Percentiles rank a stretch among this genome's conserved stretches.
These are phyloP conservation scores for Stichopus horrens DNA, from an alignment of 53 echinoderm and acorn worm species.

Conservation along the genomic window DNA sequence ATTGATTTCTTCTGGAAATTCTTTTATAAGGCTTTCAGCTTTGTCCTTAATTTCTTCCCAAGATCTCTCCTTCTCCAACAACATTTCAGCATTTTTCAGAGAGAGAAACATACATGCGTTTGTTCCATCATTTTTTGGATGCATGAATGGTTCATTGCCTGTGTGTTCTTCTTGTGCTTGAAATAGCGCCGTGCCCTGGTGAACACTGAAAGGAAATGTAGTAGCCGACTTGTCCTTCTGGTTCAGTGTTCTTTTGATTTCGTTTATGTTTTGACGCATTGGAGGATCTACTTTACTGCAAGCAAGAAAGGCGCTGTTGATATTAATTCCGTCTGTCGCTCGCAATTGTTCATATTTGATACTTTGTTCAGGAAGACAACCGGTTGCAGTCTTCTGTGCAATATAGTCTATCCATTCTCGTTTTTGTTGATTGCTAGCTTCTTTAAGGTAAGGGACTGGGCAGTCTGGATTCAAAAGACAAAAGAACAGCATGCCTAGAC, in stretches of 20 bases:
- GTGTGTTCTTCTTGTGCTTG: constrained; percentile 5
- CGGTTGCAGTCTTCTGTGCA: background rate
- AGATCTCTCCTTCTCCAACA: background rate
- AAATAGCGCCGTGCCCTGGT: background rate
- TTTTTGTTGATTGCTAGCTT: background rate
- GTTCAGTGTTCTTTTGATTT: background rate
- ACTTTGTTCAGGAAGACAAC: background rate
- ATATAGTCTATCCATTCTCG: background rate
- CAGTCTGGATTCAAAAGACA: constrained; percentile 11
- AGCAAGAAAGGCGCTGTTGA: background rate
- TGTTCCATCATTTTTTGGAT: background rate
- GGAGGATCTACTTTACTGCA: background rate
- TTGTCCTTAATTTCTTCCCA: background rate
- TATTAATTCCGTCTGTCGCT: background rate
- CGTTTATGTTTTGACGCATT: background rate
- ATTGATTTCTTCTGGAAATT: background rate
- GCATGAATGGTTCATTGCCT: background rate
- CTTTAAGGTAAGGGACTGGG: constrained; percentile 15
- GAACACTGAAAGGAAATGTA: background rate
- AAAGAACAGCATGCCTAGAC: background rate
- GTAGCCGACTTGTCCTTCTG: background rate
- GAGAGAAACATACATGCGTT: background rate
- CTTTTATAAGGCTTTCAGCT: background rate
- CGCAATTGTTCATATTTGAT: background rate
- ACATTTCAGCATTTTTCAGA: constrained; percentile 1